These are phyloP conservation scores for Cheirogaleus major DNA, from an alignment of 2,797 vertebrate species.

Conservation along the genomic window DNA sequence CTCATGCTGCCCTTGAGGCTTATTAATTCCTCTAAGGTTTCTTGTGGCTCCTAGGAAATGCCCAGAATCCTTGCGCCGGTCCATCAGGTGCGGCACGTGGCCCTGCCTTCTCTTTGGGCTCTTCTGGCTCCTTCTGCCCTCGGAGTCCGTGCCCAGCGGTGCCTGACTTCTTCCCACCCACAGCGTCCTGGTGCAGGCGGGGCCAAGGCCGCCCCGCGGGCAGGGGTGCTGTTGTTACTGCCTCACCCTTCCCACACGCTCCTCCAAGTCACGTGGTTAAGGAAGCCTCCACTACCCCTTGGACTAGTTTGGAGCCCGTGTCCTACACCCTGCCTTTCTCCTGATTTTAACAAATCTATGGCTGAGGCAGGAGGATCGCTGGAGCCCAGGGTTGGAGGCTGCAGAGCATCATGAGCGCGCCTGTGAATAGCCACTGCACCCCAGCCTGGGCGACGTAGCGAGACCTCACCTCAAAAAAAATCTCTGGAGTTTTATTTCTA, in stretches of 20 bases:
- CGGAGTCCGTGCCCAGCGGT: background rate
- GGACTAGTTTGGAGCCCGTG: background rate
- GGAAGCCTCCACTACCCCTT: background rate
- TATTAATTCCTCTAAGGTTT: background rate
- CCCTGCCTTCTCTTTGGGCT: background rate
- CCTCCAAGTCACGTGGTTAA: background rate
- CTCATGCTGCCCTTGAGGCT: background rate
- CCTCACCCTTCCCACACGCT: background rate
- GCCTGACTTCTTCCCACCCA: background rate
- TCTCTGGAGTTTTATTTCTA: background rate
- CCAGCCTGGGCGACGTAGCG: background rate
- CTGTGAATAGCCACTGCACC: no score
- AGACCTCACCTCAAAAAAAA: no score
- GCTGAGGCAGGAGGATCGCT: no score
- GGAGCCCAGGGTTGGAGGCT: no score
- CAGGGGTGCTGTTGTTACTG: no score
- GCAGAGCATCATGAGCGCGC: no score
- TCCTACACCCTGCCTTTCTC: background rate
- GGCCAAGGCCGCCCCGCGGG: background rate
- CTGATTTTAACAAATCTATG: no score
- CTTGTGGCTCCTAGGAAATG: background rate
- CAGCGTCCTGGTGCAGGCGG: background rate
- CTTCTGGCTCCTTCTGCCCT: background rate
- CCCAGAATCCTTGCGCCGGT: background rate
- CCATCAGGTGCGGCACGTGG: background rate